Conservation (phyloP, 1,140 invertebrate species). For the Cyphomyrmex costatus region DNA sequence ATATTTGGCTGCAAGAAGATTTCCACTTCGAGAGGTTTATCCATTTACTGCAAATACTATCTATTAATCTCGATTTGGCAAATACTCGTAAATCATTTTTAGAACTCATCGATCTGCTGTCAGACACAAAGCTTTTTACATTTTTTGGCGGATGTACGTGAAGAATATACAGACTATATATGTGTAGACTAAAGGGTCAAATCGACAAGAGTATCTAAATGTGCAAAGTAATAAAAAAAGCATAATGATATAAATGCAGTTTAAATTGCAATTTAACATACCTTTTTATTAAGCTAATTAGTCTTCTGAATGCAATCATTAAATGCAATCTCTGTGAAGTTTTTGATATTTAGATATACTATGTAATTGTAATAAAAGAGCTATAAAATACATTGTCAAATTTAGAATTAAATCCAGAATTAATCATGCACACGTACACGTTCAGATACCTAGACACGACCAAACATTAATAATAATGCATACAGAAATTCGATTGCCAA, state of each 20-base stretch:
- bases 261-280: background rate
- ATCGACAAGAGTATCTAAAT: slow-evolving; percentile 4
- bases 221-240: background rate
- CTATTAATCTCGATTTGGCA: slow-evolving; percentile 48
- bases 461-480: slow-evolving; percentile 46
- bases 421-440: background rate
- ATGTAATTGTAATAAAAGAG: background rate
- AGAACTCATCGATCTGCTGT: slow-evolving; percentile 56
- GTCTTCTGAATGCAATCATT: too few relatives aligned
- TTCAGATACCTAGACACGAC: too few relatives aligned
- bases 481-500: slow-evolving; percentile 61
- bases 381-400: background rate
- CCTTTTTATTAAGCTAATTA: too few relatives aligned
- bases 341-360: background rate
- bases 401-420: slow-evolving; percentile 8
- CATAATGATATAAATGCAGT: background rate
- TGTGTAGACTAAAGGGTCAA: slow-evolving; percentile 16
- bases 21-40: slow-evolving; percentile 14
- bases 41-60: slow-evolving; percentile 50
- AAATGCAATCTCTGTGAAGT: background rate
- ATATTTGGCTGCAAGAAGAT: slow-evolving; percentile 6
- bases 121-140: slow-evolving; percentile 52
- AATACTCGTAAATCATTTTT: slow-evolving; percentile 62
- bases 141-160: slow-evolving; percentile 18
- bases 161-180: slow-evolving; percentile 14